Percentiles rank a stretch among this genome's conserved stretches.
These are phyloP conservation scores for Tamias sibiricus DNA, from an alignment of 2,113 vertebrate species.

Conservation along the genomic window DNA sequence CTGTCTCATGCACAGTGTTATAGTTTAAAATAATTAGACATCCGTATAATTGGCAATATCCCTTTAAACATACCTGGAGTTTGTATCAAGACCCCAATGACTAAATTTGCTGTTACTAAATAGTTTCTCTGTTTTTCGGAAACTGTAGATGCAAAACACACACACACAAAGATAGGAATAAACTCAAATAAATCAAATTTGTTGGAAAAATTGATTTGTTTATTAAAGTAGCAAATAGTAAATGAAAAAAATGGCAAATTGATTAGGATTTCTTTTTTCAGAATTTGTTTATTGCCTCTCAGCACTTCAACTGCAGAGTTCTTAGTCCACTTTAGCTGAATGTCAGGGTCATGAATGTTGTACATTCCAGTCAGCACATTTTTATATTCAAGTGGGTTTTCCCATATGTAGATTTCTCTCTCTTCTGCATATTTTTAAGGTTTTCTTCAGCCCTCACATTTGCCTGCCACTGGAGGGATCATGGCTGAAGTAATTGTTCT, in stretches of 20 bases:
- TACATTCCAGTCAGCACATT: not conserved
- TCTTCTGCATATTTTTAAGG: not conserved
- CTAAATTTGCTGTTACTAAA: not conserved
- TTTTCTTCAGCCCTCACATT: not conserved
- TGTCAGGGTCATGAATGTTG: not conserved
- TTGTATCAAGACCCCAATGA: not conserved
- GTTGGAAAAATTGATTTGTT: slow-evolving; percentile 6
- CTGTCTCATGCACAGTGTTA: not conserved
- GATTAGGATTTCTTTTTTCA: not conserved
- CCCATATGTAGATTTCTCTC: not conserved
- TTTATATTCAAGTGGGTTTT: not conserved
- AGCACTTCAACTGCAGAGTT: not conserved
- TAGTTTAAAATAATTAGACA: not conserved
- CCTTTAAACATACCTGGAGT: not conserved
- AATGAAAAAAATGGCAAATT: not conserved
- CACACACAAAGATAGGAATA: not conserved
- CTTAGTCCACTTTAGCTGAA: not conserved
- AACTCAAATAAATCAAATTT: not conserved
- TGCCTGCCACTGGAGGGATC: not conserved
- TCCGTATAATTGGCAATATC: not conserved
- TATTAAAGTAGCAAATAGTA: slow-evolving; percentile 19
- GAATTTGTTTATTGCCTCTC: not conserved
- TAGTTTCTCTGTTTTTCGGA: not conserved
- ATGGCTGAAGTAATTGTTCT: not conserved
- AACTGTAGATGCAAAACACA: not conserved